Conservation (phyloP, 2,113 vertebrate species). For the Pluvialis apricaria region DNA sequence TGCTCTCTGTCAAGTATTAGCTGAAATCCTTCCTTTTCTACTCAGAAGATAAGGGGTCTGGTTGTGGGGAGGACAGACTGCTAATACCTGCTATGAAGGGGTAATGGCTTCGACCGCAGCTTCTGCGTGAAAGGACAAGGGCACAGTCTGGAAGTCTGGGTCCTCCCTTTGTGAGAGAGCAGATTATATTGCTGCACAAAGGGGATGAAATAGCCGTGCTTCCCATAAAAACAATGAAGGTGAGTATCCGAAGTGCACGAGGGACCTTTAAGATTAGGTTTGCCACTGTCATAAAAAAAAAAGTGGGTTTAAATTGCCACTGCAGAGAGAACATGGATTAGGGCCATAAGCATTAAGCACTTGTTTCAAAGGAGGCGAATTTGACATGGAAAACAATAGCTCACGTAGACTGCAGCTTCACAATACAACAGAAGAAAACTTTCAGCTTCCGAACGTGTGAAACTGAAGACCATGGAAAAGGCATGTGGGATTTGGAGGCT, state of each 20-base stretch:
- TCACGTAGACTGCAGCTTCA: rapidly evolving
- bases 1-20: background rate
- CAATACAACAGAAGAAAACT: background rate
- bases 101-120: background rate
- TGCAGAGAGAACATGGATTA: background rate
- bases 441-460: background rate
- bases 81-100: background rate
- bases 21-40: background rate
- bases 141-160: background rate
- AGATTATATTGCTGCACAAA: background rate
- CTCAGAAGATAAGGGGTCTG: background rate
- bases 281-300: background rate
- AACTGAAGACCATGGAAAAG: background rate
- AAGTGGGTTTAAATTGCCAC: background rate
- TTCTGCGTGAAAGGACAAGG: background rate
- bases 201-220: background rate
- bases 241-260: background rate
- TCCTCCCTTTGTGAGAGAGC: background rate
- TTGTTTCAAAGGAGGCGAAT: background rate
- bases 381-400: background rate
- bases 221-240: background rate
- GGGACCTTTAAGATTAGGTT: background rate
- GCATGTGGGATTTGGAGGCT: constrained; percentile 52
- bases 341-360: background rate
- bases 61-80: background rate